Evolutionary conservation across 2,113 vertebrate species (phyloP), one percentile per base, ranked within the genome.

Genomic region (Ictalurus furcatus): DNA sequence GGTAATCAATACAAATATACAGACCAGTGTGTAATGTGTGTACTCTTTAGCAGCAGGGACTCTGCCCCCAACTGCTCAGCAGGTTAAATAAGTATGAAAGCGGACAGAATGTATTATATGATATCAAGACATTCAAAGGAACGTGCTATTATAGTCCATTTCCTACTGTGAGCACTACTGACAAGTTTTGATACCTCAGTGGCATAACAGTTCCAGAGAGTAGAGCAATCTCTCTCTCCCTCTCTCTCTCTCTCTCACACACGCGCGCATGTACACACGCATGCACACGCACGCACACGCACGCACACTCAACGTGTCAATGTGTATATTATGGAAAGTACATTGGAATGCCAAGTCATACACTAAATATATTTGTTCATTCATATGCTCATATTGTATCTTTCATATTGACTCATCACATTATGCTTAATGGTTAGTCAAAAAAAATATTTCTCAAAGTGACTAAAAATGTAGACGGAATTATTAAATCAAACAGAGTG

Each of bases 21-120:
- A 96, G 96, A 25, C 97, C 96, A 95, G 95, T 96, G 96, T 97
- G 97, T 98, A 97, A 97, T 97, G 97, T 96, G 96, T 95, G 94
- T 96, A 97, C 96, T 97, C 96, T 90, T 88, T 96, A 96, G 92
- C 97, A 97, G 98, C 97, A 91, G 96, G 97, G 96, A 96, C 94
- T 93, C 96, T 94, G 96, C 95, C 96, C 96, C 95, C 54, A 96
- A 93, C 96, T 94, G 94, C 95, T 96, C 94, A 97, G 97, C 97
- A 97, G 97, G 97, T 98, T 97, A 98, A 97, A 98, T 98, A 98
- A 98, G 98, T 98, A 98, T 97, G 96, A 98, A 97, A 97, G 96
- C 95, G 96, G 95, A 95, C 96, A 95, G 94, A 96, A 95, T 96
- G 96, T 97, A 97, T 97, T 97, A 97, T 96, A 96, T 94, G 95